Conservation (phyloP, 2,888 invertebrate genomes). For the Endotricha flammealis region DNA sequence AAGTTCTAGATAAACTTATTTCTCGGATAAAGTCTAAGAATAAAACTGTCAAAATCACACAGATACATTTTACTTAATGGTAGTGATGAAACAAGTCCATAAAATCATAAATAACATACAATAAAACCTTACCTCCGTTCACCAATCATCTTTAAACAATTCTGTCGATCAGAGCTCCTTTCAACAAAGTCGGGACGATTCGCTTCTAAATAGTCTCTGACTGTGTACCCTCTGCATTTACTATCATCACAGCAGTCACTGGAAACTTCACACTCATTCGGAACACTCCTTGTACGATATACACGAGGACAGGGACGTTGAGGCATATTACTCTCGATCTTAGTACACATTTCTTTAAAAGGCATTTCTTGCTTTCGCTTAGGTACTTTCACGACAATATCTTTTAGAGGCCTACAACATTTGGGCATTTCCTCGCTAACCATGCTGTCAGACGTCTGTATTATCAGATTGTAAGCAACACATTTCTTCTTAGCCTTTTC, state of each 20-base stretch:
- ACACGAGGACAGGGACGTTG: conserved; percentile 29
- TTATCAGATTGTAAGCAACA: conserved; percentile 66
- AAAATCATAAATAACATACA: no score
- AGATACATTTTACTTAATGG: no score
- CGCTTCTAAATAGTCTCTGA: conserved; percentile 83
- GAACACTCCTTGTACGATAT: conserved; percentile 45
- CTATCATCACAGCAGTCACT: conserved; percentile 30
- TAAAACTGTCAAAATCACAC: no score
- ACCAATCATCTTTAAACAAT: conserved; percentile 53
- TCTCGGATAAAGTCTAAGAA: no score
- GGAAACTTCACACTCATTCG: conserved; percentile 53
- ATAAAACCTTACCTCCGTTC: conserved; percentile 51
- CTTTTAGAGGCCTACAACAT: conserved; percentile 40
- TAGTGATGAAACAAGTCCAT: no score
- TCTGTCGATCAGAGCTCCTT: conserved; percentile 49
- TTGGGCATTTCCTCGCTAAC: conserved; percentile 48
- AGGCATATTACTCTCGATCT: conserved; percentile 37
- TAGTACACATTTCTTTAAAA: conserved; percentile 46
- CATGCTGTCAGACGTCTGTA: conserved; percentile 65
- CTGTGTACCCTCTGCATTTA: conserved; percentile 51
- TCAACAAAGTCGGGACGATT: conserved; percentile 85
- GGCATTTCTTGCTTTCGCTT: conserved; percentile 40
- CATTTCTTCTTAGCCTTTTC: conserved; percentile 56
- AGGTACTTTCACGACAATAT: conserved; percentile 65
- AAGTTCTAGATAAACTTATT: no score